A percentile compares a stretch with the other conserved stretches of the same genome.
phyloP scores from a whole-genome alignment of 2,113 vertebrate species.

The Piprites chloris region DNA sequence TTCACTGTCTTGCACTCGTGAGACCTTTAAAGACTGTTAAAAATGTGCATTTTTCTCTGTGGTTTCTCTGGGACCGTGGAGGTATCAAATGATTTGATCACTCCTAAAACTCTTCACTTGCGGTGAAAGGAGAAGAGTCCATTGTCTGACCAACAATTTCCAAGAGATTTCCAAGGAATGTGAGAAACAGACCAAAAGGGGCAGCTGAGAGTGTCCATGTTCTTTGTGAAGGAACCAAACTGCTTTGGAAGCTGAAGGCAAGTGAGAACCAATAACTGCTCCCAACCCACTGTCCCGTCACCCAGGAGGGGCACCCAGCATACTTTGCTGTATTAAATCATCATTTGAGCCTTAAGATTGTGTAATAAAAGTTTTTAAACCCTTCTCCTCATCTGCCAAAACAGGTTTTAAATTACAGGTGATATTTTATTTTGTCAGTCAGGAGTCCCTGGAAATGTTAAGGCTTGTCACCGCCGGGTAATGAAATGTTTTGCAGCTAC shows the following conservation, averaged over 20 bases:
- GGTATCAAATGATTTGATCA: not conserved
- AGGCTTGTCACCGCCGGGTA: conserved; percentile 12
- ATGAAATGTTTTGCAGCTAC: conserved; percentile 40
- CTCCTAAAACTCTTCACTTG: not conserved
- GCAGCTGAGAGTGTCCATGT: not conserved
- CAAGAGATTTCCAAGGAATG: not conserved
- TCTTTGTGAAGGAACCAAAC: not conserved
- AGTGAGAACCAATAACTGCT: not conserved
- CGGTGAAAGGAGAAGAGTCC: not conserved
- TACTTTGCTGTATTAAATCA: conserved; percentile 56
- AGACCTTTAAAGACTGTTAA: not conserved
- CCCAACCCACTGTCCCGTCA: conserved; percentile 10
- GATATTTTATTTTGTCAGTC: conserved; percentile 64
- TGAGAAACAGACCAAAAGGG: not conserved
- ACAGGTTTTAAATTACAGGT: conserved; percentile 63
- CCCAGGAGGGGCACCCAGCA: not conserved
- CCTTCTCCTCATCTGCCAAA: conserved; percentile 44
- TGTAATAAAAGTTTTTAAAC: conserved; percentile 51
- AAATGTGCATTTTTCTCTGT: not conserved
- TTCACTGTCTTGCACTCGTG: not conserved
- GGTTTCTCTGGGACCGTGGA: not conserved
- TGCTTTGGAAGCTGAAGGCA: not conserved
- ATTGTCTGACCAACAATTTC: not conserved
- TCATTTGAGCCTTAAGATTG: conserved; percentile 26
- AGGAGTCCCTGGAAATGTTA: conserved; percentile 40